phyloP scores from a whole-genome alignment of 2,888 invertebrate genomes.

The Lasiommata megera region DNA sequence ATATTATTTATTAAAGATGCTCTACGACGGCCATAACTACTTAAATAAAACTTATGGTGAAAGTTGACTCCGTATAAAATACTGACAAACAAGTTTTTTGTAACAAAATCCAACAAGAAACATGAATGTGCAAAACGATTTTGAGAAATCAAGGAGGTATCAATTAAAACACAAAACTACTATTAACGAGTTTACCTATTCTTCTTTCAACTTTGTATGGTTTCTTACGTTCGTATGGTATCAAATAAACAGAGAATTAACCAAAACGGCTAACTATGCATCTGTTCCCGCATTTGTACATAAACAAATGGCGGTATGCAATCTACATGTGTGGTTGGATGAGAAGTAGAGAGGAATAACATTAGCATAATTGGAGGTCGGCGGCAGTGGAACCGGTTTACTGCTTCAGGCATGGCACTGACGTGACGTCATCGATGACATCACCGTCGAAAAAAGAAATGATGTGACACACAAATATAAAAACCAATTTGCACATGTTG shows the following conservation, averaged over 20 bases:
- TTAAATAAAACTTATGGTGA: too few relatives aligned
- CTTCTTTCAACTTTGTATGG: not conserved
- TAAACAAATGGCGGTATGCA: constrained; percentile 34
- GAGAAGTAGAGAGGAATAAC: constrained; percentile 52
- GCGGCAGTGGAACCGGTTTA: constrained; percentile 61
- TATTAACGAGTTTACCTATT: too few relatives aligned
- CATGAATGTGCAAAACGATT: not conserved
- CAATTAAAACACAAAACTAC: too few relatives aligned
- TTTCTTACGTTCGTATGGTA: not conserved
- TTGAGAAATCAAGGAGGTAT: too few relatives aligned
- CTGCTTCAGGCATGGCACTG: constrained; percentile 48
- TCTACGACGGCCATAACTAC: too few relatives aligned
- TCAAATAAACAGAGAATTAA: not conserved
- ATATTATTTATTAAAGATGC: too few relatives aligned
- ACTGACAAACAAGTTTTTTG: too few relatives aligned
- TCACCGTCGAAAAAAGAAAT: constrained; percentile 42
- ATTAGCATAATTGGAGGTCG: constrained; percentile 77
- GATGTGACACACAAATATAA: not conserved
- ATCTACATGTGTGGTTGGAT: constrained; percentile 31
- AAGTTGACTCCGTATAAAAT: too few relatives aligned
- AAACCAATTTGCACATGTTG: not conserved
- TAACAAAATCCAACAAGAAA: not conserved
- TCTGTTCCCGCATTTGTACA: constrained; percentile 5
- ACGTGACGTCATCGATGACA: constrained; percentile 69
- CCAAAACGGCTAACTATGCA: not conserved